Conservation (phyloP, 2,888 invertebrate genomes). For the Ceriagrion tenellum region DNA sequence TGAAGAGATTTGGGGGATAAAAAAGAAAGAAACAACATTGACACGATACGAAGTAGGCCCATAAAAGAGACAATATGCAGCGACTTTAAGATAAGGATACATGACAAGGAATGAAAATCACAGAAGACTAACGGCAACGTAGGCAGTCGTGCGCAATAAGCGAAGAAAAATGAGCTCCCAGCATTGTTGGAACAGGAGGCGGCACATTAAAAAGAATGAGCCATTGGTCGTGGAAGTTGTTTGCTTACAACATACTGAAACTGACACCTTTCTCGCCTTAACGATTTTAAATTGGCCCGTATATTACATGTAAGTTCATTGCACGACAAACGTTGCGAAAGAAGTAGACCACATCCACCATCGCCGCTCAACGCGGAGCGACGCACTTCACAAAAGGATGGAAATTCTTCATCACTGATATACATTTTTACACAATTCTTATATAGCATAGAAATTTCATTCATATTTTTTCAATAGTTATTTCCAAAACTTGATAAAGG, state of each 20-base stretch:
- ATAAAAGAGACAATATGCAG: not conserved
- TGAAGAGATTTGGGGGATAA: not conserved
- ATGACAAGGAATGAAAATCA: slow-evolving; percentile 7
- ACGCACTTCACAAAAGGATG: too few species aligned
- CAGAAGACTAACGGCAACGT: not conserved
- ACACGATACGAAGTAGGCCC: not conserved
- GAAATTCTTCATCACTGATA: too few species aligned
- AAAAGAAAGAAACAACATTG: not conserved
- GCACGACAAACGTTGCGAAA: not conserved
- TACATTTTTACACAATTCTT: too few species aligned
- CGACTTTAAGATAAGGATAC: not conserved
- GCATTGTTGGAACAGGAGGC: not conserved
- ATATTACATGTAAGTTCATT: not conserved
- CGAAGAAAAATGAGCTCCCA: not conserved
- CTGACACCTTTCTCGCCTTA: not conserved
- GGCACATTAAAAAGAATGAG: not conserved
- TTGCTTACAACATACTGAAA: not conserved
- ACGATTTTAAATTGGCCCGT: not conserved
- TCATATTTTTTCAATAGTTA: too few species aligned
- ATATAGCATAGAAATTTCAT: too few species aligned
- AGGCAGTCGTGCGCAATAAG: not conserved
- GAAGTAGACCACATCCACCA: too few species aligned
- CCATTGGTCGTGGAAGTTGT: not conserved
- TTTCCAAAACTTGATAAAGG: too few species aligned
- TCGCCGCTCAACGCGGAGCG: too few species aligned